Evolutionary conservation across 2,113 vertebrate species (phyloP), one percentile per base, ranked within the genome.

Genomic region (Sylvietta virens): DNA sequence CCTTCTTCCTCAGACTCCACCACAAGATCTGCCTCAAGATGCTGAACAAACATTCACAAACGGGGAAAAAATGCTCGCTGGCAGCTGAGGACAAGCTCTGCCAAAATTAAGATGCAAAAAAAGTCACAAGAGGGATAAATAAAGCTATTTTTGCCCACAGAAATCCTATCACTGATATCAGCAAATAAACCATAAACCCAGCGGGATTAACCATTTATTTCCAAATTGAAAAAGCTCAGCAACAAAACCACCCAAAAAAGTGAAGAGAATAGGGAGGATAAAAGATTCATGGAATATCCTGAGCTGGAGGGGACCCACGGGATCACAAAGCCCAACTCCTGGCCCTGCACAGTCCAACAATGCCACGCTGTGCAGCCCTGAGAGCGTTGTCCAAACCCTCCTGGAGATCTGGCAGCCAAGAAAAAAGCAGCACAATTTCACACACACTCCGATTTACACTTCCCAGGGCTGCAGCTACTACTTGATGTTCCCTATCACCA

Each of bases 341-440:
- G 24, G 70, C 50, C 35, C n/a, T 35, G 35, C 50, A 66, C 24
- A 42, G 31, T 26, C 61, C 62, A 60, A 28, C 22, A 86, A 28
- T 45, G 37, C 26, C 61, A 35, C 3, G 3, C 16, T 44, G 53
- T 23, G 54, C 45, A 30, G 22, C 71, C 50, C 56, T 42, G 13
- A 13, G 33, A 12, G 26, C 0, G 0, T 2, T 58, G 31, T 37
- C 61, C 27, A 15, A 37, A 60, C 6, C 4, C 44, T 42, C 26
- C 61, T 12, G 31, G 26, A 44, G 37, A 53, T 50, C 61, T 26
- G 31, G 51, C 31, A 58, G 1, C 11, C 47, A 54, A 15, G 4
- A 24, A 64, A 80, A 74, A 39, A 44, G 4, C 61, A 64, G 57
- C 72, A 18, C 31, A 8, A 33, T 11, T 81, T 40, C 71, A 24